Base-by-base conservation (phyloP, 2,888 invertebrate genomes). In the Pyrrhosoma nymphula region DNA sequence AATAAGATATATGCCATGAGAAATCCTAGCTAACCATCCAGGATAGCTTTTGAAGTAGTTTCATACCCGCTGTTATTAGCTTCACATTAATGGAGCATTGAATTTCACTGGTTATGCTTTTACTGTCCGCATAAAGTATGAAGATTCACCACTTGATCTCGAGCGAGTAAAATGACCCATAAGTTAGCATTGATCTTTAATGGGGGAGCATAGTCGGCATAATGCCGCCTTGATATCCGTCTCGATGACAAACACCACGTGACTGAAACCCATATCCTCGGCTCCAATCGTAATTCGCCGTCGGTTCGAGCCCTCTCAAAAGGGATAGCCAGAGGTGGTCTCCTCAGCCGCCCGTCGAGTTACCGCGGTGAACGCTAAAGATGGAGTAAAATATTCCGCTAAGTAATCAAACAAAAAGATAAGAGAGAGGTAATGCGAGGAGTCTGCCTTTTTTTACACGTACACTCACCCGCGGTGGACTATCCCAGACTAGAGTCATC, bases 271-370 rank as follows among this genome's bases (percentile, higher is more conserved):
- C 82, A 82, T 82, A 82, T 82, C 35, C 82, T 35, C 16, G 16
- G 82, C n/a, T 6, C 16, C 82, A n/a, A 69, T 82, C 82, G 82
- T 82, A 35, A 82, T 82, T 35, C 82, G 14, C 82, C 82, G 82
- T 35, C 82, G 82, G 82, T 35, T 82, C 35, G 14, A 35, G 82
- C 35, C n/a, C 35, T 82, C 30, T 60, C 60, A 60, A 82, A n/a
- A 35, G n/a, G 82, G 82, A 82, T 82, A 35, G 82, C 82, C 35
- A 16, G 82, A 82, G 82, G 82, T 82, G 82, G 82, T 82, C 82
- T 30, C 14, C 82, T 1, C 82, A 3, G 30, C 82, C 35, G 14
- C 16, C 30, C 30, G 30, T 8, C 0, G 35, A 82, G 82, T 82
- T 35, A 82, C n/a, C 82, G 35, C 82, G 16, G 35, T 16, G 16